Conservation (phyloP, 1,140 invertebrate genomes). For the Rhizoglyphus robini region DNA sequence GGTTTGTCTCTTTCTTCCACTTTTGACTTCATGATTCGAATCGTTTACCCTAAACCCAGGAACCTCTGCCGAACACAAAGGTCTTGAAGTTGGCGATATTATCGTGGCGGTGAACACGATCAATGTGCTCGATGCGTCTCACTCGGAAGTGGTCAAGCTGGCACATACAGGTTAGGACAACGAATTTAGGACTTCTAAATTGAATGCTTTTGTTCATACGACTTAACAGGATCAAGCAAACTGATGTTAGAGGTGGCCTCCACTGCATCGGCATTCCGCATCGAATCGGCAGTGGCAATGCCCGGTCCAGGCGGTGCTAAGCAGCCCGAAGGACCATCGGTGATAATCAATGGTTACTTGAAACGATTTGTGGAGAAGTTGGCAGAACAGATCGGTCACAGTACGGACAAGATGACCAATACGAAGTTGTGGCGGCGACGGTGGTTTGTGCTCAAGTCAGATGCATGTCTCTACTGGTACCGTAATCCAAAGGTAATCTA, state of each 20-base stretch:
- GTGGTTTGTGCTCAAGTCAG: constrained; percentile 76
- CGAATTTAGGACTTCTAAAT: too few species aligned
- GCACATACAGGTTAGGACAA: constrained; percentile 75
- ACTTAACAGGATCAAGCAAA: constrained; percentile 1
- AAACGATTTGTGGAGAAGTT: constrained; percentile 15
- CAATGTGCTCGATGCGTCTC: constrained; percentile 74
- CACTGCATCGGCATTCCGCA: background rate
- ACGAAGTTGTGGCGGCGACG: constrained; percentile 55
- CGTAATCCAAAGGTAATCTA: constrained; percentile 56
- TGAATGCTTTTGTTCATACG: background rate
- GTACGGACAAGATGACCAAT: constrained; percentile 2
- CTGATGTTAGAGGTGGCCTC: constrained; percentile 6
- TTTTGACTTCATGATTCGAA: background rate
- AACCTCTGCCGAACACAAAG: constrained; percentile 67
- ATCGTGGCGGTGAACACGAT: constrained; percentile 78
- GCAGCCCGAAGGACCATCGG: background rate
- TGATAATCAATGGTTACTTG: constrained; percentile 32
- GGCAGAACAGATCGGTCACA: background rate
- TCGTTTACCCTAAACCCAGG: constrained; percentile 27
- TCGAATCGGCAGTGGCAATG: background rate
- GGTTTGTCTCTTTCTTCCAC: constrained; percentile 21
- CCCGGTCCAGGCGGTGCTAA: too few species aligned
- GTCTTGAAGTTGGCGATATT: constrained; percentile 83
- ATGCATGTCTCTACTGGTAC: constrained; percentile 90
- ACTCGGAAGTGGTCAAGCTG: constrained; percentile 86